phyloP scores from a whole-genome alignment of 1,140 invertebrate species.

The Drosophila yakuba region DNA sequence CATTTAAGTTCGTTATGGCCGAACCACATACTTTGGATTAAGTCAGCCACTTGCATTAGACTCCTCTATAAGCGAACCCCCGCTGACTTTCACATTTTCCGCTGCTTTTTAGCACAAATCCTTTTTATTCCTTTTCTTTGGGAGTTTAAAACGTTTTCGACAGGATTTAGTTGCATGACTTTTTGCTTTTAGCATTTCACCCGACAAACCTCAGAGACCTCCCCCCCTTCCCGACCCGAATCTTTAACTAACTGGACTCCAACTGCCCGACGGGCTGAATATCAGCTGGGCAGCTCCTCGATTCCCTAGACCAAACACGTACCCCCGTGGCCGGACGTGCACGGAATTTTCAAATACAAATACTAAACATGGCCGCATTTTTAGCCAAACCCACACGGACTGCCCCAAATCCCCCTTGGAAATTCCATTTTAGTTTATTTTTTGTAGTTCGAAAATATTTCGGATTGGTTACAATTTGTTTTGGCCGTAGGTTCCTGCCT shows the following conservation, averaged over 20 bases:
- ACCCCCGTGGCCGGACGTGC: constrained; percentile 68
- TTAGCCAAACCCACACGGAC: constrained; percentile 30
- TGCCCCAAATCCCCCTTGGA: neutral
- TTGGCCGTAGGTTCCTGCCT: constrained; percentile 14
- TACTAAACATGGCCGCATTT: constrained; percentile 68
- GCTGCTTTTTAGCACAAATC: constrained; percentile 78
- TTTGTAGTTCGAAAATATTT: constrained; percentile 47
- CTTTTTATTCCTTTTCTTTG: constrained; percentile 58
- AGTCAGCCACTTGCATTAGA: constrained; percentile 34
- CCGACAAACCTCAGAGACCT: constrained; percentile 49
- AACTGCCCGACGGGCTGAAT: constrained; percentile 43
- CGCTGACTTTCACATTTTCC: constrained; percentile 51
- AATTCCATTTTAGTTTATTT: constrained; percentile 28
- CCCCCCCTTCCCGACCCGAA: neutral
- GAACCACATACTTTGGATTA: constrained; percentile 21
- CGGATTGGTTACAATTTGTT: constrained; percentile 47
- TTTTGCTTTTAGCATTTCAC: constrained; percentile 79
- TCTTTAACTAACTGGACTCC: constrained; percentile 21
- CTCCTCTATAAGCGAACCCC: neutral
- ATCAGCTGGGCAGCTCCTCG: constrained; percentile 42
- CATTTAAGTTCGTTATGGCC: constrained; percentile 35
- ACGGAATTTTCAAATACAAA: constrained; percentile 75
- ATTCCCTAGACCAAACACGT: constrained; percentile 70
- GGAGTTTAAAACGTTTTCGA: constrained; percentile 81
- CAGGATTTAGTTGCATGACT: constrained; percentile 82